Base-by-base conservation (phyloP, 2,888 invertebrate species). In the Melipona beecheii region DNA sequence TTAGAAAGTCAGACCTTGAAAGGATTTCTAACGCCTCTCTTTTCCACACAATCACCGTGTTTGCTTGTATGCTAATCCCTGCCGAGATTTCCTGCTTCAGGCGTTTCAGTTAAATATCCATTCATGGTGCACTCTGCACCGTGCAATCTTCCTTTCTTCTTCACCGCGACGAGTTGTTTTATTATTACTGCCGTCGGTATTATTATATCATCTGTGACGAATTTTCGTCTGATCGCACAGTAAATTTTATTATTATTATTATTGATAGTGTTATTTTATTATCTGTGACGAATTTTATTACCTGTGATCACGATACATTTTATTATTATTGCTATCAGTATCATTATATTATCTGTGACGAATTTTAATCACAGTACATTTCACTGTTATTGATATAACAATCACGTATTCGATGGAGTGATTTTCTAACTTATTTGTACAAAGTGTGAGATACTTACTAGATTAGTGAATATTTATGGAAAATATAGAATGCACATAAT, bases 1-100 rank as follows among this genome's bases (percentile, higher is more conserved):
- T 78, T 90, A 87, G 89, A 90, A 90, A 91, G 90, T 84, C 76
- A 52, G 66, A 85, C 71, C 76, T 75, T 70, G 83, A 75, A 78
- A 76, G 54, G 72, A 86, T 87, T 86, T 87, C 83, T 84, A 86
- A 36, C 79, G 69, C 62, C 73, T 73, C 73, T 78, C 60, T 70
- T 77, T 76, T 81, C 49, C 19, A 31, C 62, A 62, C 73, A 68
- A 77, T 71, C 75, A 52, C 60, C 43, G 72, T 78, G 50, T 75
- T 85, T 69, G 74, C 75, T 86, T 78, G 83, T 75, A 85, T 83
- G 85, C 62, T 81, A 85, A 86, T 83, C 27, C 31, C 21, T 21
- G 27, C 2, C 4, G 62, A 58, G 13, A 66, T 65, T 80, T 75
- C 74, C 75, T 78, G 64, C 72, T 70, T 52, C 15, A 17, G 52